Percentiles rank a stretch among this genome's conserved stretches.
phyloP scores from a whole-genome alignment of 2,888 invertebrate species.

The Bhutanitis thaidina region DNA sequence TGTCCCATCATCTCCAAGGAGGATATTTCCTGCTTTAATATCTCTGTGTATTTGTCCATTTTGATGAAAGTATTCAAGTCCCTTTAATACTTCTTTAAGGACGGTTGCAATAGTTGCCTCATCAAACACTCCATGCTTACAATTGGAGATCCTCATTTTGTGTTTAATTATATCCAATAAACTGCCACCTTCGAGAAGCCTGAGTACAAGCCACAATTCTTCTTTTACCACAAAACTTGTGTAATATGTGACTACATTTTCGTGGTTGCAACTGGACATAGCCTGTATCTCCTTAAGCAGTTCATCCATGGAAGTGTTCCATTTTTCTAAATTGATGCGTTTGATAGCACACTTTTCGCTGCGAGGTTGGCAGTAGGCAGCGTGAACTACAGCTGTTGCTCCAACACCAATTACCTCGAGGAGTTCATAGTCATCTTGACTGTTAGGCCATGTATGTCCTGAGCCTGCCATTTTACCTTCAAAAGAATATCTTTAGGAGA shows the following conservation, averaged over 20 bases:
- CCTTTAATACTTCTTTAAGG: constrained; percentile 96
- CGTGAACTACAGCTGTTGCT: constrained; percentile 99
- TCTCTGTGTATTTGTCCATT: constrained; percentile 97
- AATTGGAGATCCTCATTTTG: constrained; percentile 94
- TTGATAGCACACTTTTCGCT: constrained; percentile 99
- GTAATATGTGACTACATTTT: constrained; percentile 99
- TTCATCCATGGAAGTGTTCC: constrained; percentile 99
- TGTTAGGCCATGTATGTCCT: constrained; percentile 90
- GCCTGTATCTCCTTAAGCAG: constrained; percentile 95
- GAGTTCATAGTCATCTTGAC: constrained; percentile 95
- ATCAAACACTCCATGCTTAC: constrained; percentile 98
- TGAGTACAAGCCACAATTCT: constrained; percentile 98
- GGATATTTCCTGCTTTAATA: constrained; percentile 89
- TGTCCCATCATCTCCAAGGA: constrained; percentile 97
- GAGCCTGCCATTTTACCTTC: constrained; percentile 51
- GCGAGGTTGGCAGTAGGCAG: constrained; percentile 95
- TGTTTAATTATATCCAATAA: constrained; percentile 96
- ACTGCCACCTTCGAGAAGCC: constrained; percentile 96
- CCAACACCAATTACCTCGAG: constrained; percentile 97
- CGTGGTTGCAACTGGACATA: constrained; percentile 99
- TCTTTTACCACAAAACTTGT: constrained; percentile 99
- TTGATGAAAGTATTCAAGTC: constrained; percentile 98
- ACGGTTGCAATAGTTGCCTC: constrained; percentile 99
- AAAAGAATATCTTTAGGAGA: not conserved
- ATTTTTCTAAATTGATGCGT: constrained; percentile 99